These are phyloP conservation scores for Phenganax marumi DNA, from an alignment of 92 coral and sea anemone genomes.

Conservation along the genomic window DNA sequence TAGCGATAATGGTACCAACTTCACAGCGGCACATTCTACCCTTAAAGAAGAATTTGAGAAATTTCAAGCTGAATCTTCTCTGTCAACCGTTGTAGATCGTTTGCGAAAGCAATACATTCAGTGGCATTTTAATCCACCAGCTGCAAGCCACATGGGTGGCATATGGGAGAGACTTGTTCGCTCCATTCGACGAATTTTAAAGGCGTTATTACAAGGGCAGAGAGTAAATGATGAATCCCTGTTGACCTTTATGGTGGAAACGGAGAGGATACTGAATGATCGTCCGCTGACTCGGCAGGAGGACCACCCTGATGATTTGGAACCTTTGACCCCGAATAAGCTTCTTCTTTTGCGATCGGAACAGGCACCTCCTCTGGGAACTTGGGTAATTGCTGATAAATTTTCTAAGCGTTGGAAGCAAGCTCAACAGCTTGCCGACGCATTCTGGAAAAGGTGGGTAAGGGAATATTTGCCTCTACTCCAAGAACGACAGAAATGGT, in stretches of 20 bases:
- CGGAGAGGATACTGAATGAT: conserved; percentile 39
- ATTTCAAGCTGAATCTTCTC: neutral
- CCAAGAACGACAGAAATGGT: conserved; percentile 39
- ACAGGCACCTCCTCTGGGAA: conserved; percentile 14
- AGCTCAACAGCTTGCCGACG: conserved; percentile 24
- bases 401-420: conserved; percentile 31
- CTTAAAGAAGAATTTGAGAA: neutral
- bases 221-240: conserved; percentile 32
- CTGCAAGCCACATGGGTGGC: conserved; percentile 34
- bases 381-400: conserved; percentile 1
- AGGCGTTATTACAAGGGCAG: conserved; percentile 20
- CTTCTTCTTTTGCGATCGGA: conserved; percentile 23
- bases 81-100: neutral
- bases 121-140: conserved; percentile 1
- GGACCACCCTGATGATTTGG: conserved; percentile 20
- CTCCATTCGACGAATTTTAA: conserved; percentile 26
- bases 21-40: neutral
- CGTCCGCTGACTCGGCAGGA: conserved; percentile 34
- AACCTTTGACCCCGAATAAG: conserved; percentile 41
- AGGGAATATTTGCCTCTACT: conserved; percentile 33
- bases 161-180: conserved; percentile 42
- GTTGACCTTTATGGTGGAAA: too few species aligned
- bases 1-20: conserved; percentile 7
- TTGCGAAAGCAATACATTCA: neutral
- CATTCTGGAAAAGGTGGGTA: conserved; percentile 35